A percentile compares a stretch with the other conserved stretches of the same genome.
Conservation (phyloP, 2,113 vertebrate species). For the Corythoichthys intestinalis region DNA sequence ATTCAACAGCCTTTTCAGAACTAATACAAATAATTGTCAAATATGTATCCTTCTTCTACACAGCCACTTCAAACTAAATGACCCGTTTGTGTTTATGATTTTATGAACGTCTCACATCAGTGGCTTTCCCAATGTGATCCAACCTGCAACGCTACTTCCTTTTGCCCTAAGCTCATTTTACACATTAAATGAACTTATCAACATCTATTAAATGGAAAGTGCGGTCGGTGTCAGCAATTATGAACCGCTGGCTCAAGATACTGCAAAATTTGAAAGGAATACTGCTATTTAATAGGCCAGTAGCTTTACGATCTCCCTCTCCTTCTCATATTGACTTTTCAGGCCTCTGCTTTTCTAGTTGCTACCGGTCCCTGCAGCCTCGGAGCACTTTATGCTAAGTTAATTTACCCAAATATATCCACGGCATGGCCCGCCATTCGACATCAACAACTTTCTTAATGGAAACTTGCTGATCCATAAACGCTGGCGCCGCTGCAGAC, state of each 20-base stretch:
- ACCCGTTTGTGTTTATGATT: conserved; percentile 83
- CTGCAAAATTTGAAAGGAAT: not conserved
- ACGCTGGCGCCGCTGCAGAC: conserved; percentile 73
- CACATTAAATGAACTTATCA: conserved; percentile 29
- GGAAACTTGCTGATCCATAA: conserved; percentile 97
- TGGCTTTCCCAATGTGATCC: conserved; percentile 70
- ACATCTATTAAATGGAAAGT: conserved; percentile 11
- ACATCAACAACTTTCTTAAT: conserved; percentile 88
- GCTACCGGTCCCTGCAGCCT: conserved; percentile 60
- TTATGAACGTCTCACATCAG: conserved; percentile 79
- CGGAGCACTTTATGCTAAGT: conserved; percentile 71
- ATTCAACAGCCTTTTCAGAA: conserved; percentile 13
- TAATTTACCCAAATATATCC: conserved; percentile 84
- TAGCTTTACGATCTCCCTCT: not conserved
- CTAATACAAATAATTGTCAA: conserved; percentile 15
- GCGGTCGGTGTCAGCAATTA: conserved; percentile 29
- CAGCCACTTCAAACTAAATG: conserved; percentile 56
- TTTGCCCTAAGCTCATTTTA: conserved; percentile 66
- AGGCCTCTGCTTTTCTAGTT: conserved; percentile 39
- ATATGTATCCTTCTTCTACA: conserved; percentile 38
- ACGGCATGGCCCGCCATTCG: conserved; percentile 55
- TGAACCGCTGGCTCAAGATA: conserved; percentile 12
- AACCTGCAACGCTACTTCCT: conserved; percentile 56
- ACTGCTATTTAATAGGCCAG: not conserved
- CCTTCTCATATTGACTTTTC: conserved; percentile 55